Conservation (phyloP, 1,140 invertebrate genomes). For the Cotesia glomerata region DNA sequence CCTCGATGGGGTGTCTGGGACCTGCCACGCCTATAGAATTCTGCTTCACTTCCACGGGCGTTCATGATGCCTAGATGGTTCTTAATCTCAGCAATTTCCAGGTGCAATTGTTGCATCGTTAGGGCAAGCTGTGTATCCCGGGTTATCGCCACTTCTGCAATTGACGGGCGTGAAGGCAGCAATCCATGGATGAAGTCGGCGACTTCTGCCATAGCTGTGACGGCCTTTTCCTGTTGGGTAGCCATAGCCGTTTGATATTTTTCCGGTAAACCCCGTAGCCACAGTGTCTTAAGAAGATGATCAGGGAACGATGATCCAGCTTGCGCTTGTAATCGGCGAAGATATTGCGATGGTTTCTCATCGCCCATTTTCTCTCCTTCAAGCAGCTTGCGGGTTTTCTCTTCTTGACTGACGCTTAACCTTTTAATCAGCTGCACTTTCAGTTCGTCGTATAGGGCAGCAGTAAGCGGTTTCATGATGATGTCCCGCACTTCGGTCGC, state of each 20-base stretch:
- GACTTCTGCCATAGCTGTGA: slow-evolving; percentile 24
- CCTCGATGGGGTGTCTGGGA: slow-evolving; percentile 25
- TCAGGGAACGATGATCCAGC: not conserved
- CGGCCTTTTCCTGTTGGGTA: slow-evolving; percentile 1
- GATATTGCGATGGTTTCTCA: slow-evolving; percentile 29
- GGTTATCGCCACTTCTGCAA: not conserved
- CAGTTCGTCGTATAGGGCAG: not conserved
- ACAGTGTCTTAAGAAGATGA: slow-evolving; percentile 24
- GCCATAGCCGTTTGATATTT: slow-evolving; percentile 35
- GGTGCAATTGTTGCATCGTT: too few species aligned
- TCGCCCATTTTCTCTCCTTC: slow-evolving; percentile 34
- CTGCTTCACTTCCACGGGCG: not conserved
- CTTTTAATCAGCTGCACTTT: slow-evolving; percentile 29
- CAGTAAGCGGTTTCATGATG: too few species aligned
- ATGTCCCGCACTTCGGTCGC: too few species aligned
- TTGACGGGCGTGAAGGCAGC: not conserved
- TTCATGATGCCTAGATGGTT: too few species aligned
- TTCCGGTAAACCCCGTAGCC: slow-evolving; percentile 32
- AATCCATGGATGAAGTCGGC: not conserved
- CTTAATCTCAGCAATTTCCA: too few species aligned
- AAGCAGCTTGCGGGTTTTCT: slow-evolving; percentile 23
- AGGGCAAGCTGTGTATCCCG: not conserved
- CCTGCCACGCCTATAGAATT: not conserved
- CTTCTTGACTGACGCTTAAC: slow-evolving; percentile 9
- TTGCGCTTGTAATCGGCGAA: slow-evolving; percentile 16